Evolutionary conservation across 2,113 vertebrate species (phyloP), one percentile per base, ranked within the genome.

Genomic region (Argyrosomus japonicus): DNA sequence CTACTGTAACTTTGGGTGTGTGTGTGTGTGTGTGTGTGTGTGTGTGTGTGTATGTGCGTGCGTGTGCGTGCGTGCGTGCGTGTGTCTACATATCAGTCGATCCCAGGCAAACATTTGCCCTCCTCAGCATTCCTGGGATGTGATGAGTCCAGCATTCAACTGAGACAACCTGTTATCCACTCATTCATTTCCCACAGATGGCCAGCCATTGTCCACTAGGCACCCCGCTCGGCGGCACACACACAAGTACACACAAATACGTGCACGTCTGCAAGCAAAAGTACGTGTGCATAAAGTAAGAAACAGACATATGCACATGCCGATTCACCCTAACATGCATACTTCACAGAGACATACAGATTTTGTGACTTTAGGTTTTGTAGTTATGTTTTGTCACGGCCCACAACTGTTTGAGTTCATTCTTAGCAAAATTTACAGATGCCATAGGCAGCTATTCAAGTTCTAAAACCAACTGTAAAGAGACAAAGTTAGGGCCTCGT

Each of bases 61-160:
- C 60, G 51, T 74, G 58, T 36, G 56, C 7, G 29, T 68, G 40
- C 45, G 48, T 71, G 32, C 76, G 23, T 58, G 27, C 19, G 51
- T 50, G 71, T 72, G 71, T 23, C 15, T 69, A 82, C 58, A 51
- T 89, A 92, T 93, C 86, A 69, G 89, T 88, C 68, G 57, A 91
- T 93, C 87, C 81, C 79, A 74, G 91, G 75, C 79, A 92, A 92
- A 89, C 90, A 94, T 94, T 94, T 93, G 89, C 90, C 82, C 91
- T 68, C 82, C 87, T 95, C 93, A 94, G 93, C 94, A 93, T 92
- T 95, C 91, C 90, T 88, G 87, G 86, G 92, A 92, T 94, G 89
- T 94, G 93, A 93, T 95, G 93, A 95, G 92, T 92, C 91, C 54
- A 75, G 90, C 93, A 93, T 93, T 95, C 91, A 80, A 87, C 87